These are phyloP conservation scores for Campylomormyrus numenius DNA, from an alignment of 2,113 vertebrate genomes.

Conservation along the genomic window DNA sequence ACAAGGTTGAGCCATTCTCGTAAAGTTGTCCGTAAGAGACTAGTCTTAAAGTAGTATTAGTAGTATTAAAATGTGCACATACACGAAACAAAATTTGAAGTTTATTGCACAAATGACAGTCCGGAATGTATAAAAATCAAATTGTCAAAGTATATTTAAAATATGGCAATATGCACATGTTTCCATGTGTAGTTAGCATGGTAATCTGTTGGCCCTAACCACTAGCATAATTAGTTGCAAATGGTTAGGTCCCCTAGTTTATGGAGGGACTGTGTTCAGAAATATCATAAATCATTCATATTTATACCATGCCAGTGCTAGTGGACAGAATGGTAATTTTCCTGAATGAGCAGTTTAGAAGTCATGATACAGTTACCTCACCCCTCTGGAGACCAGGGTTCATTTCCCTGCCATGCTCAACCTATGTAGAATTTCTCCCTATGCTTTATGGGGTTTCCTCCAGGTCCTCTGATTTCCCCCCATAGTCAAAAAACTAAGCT, in stretches of 20 bases:
- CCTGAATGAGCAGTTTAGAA: background rate
- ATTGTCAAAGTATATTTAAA: background rate
- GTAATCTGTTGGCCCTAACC: background rate
- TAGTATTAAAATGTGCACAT: background rate
- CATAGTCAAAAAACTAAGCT: too few species aligned
- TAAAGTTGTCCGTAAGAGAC: too few species aligned
- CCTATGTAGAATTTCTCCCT: too few species aligned
- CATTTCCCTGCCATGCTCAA: too few species aligned
- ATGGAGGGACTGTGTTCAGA: background rate
- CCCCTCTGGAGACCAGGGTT: too few species aligned
- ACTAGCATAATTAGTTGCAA: background rate
- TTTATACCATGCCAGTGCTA: background rate
- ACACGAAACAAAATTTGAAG: too few species aligned
- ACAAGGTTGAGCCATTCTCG: too few species aligned
- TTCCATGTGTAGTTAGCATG: background rate
- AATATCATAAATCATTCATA: background rate
- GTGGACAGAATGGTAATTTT: background rate
- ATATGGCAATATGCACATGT: background rate
- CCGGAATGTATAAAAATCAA: background rate
- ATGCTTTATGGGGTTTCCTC: too few species aligned
- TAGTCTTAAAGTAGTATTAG: too few species aligned
- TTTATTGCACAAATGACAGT: background rate
- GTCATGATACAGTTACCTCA: too few species aligned
- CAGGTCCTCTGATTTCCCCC: too few species aligned
- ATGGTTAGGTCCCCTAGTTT: background rate